Evolutionary conservation across 2,113 vertebrate species (phyloP).

Genomic region (Damaliscus lunatus): DNA sequence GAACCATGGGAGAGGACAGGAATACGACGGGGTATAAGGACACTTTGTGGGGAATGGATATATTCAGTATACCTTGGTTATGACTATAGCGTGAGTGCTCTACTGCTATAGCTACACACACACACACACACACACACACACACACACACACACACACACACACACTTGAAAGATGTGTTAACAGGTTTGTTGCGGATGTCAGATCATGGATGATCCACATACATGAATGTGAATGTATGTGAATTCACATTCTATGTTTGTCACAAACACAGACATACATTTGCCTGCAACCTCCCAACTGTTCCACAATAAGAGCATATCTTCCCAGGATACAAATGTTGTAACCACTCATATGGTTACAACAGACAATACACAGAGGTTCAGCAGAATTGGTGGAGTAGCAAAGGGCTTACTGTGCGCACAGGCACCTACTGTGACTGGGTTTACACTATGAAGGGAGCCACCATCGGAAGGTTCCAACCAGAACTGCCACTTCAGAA

Average conservation of each 20-base stretch:
- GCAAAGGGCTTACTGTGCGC: background rate
- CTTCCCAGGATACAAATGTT: background rate
- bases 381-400: fast-evolving
- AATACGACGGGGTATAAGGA: background rate
- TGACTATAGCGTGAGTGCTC: too few relatives aligned
- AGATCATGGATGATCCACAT: background rate
- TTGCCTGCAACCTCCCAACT: background rate
- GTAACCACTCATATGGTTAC: background rate
- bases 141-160: background rate
- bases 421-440: background rate
- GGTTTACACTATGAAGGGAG: background rate
- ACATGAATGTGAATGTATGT: background rate
- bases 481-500: background rate
- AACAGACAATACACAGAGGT: fast-evolving
- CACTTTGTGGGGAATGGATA: background rate
- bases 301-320: background rate
- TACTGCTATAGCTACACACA: background rate
- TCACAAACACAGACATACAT: background rate
- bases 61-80: background rate
- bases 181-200: background rate
- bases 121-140: too few relatives aligned
- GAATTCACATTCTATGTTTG: background rate
- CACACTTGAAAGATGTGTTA: background rate
- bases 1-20: background rate
- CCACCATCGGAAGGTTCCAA: background rate